Evolutionary conservation across 2,113 vertebrate genomes (phyloP).

Genomic region (Alosa alosa): DNA sequence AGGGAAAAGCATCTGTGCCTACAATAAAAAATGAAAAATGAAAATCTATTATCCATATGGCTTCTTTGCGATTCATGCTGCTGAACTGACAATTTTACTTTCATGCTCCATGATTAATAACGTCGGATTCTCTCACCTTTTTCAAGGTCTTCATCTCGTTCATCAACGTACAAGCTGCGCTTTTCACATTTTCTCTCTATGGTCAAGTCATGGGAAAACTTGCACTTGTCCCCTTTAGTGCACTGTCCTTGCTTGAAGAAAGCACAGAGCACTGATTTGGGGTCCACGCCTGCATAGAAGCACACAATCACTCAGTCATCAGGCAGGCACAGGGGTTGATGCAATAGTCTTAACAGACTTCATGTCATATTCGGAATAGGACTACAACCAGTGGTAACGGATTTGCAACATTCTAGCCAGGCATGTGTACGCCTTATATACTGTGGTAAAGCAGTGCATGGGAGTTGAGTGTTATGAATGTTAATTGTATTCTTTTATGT

Average conservation of each 20-base stretch:
- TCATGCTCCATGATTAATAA: background rate
- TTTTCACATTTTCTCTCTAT: conserved; percentile 98
- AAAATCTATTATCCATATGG: background rate
- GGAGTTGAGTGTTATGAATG: background rate
- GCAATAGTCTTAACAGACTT: background rate
- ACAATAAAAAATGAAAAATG: too few relatives aligned
- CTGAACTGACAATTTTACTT: background rate
- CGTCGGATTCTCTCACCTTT: conserved; percentile 74
- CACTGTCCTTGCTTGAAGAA: conserved; percentile 99
- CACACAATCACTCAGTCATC: background rate
- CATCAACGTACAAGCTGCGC: conserved; percentile 91
- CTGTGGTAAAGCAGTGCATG: background rate
- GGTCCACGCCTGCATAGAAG: conserved; percentile 82
- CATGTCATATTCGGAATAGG: background rate
- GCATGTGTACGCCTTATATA: too few relatives aligned
- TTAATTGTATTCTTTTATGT: background rate
- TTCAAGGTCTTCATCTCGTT: conserved; percentile 93
- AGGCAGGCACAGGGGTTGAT: background rate
- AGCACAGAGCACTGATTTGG: conserved; percentile 96
- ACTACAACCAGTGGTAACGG: background rate
- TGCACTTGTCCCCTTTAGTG: conserved; percentile 97
- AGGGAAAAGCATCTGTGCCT: background rate
- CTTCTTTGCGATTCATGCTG: background rate
- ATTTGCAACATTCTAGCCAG: background rate
- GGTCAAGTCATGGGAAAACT: conserved; percentile 94